phyloP scores from a whole-genome alignment of 2,888 invertebrate genomes.

The Troides helena region DNA sequence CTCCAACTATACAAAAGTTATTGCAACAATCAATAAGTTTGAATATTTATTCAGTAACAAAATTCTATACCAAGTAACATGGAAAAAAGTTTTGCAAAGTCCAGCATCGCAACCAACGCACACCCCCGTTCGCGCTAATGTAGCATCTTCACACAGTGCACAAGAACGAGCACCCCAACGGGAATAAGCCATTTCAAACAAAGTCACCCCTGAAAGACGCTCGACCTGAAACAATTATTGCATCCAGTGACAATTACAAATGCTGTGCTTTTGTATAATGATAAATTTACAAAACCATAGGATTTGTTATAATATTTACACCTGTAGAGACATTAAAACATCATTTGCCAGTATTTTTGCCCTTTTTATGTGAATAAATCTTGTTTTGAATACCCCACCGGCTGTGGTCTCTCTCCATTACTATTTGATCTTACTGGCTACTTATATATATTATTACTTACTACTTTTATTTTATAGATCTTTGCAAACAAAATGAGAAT shows the following conservation, averaged over 20 bases:
- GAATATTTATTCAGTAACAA: background rate
- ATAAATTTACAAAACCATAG: too few relatives aligned
- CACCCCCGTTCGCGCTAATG: constrained; percentile 94
- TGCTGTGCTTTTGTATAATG: too few relatives aligned
- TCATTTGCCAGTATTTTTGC: too few relatives aligned
- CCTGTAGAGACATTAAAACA: too few relatives aligned
- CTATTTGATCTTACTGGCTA: too few relatives aligned
- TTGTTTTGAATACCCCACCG: too few relatives aligned
- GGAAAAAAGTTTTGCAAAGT: constrained; percentile 98
- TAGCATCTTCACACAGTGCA: constrained; percentile 91
- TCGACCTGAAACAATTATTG: constrained; percentile 79
- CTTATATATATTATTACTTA: too few relatives aligned
- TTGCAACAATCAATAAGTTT: background rate
- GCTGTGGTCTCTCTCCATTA: too few relatives aligned
- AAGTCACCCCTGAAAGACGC: constrained; percentile 92
- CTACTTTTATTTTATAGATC: too few relatives aligned
- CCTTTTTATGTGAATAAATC: too few relatives aligned
- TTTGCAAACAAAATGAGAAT: too few relatives aligned
- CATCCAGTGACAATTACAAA: background rate
- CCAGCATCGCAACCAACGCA: constrained; percentile 99
- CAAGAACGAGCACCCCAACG: constrained; percentile 98
- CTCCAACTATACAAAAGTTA: background rate
- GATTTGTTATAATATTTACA: too few relatives aligned
- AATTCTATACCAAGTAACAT: constrained; percentile 91
- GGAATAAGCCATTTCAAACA: constrained; percentile 98